Evolutionary conservation across 2,888 invertebrate species (phyloP), one percentile per base, ranked within the genome.

Genomic region (Luffia ferchaultella): DNA sequence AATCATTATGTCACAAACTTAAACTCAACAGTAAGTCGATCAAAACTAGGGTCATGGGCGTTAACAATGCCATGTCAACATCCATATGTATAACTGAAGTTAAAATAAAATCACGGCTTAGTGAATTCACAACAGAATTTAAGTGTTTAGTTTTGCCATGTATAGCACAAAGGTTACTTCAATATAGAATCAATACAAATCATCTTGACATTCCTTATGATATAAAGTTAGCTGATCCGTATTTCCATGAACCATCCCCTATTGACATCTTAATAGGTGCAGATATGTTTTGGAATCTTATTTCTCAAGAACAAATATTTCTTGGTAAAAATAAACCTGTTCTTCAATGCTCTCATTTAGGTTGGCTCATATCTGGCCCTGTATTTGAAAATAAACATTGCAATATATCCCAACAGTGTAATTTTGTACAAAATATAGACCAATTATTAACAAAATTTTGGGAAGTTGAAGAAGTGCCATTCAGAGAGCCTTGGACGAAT

Each of bases 361-460:
- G 58, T 9, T 58, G 58, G 58, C 46, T 55, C 16, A 42, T 56
- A 3, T 53, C 55, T 2, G 58, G 55, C 16, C 50, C 58, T 12
- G n/a, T 55, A 12, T 19, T 40, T 19, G 20, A 16, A 7, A 50
- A 50, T 7, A 16, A 51, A 18, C 42, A 44, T 16, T 16, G 42
- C 51, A 45, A 2, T n/a, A 43, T 42, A 16, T 45, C 46, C 3
- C 16, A 52, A 19, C 51, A 55, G 1, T 57, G 56, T 43, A 55
- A 57, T 49, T 52, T 50, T 18, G 41, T 50, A 2, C 47, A 46
- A n/a, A 19, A 49, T n/a, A 19, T 51, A 42, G 52, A 55, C 18
- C 41, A 16, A 18, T 50, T 53, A 44, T 44, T 61, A 2, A 55
- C 50, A 48, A 20, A 30, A 48, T 57, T 59, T 30, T 57, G 56